These are phyloP conservation scores for Meriones psammophilus DNA, from an alignment of 2,797 vertebrate species.

Conservation along the genomic window DNA sequence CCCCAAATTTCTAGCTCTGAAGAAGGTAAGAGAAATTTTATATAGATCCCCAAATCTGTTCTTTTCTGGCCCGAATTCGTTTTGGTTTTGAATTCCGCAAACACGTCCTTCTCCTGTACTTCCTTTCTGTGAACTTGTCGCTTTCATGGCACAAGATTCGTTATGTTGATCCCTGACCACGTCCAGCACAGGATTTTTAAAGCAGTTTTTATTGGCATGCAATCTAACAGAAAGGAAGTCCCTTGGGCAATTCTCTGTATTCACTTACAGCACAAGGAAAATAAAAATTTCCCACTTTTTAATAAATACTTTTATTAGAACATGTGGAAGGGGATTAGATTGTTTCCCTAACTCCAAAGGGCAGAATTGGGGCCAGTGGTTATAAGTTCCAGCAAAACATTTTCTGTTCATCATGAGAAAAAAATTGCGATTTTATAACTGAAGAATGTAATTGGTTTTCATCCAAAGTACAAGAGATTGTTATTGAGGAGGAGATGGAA, in stretches of 20 bases:
- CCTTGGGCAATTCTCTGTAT: conserved; percentile 58
- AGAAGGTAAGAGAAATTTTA: conserved; percentile 44
- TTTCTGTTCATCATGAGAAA: conserved; percentile 63
- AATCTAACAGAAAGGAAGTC: conserved; percentile 71
- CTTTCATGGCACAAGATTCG: conserved; percentile 61
- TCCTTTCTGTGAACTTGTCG: conserved; percentile 4
- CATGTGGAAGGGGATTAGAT: conserved; percentile 15
- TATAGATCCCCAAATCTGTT: conserved; percentile 23
- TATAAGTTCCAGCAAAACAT: conserved; percentile 58
- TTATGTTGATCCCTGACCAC: conserved; percentile 45
- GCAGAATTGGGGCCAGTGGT: conserved; percentile 42
- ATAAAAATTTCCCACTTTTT: conserved; percentile 61
- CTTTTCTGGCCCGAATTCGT: conserved; percentile 48
- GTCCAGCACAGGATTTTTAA: conserved; percentile 16
- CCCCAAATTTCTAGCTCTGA: background rate
- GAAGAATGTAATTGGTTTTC: conserved; percentile 45
- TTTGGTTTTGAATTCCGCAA: conserved; percentile 49
- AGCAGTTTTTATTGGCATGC: conserved; percentile 58
- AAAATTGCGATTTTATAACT: conserved; percentile 56
- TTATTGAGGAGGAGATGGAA: conserved; percentile 46
- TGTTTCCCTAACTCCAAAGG: conserved; percentile 50
- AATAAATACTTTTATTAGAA: conserved; percentile 74
- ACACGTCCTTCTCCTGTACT: background rate
- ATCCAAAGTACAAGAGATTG: background rate
- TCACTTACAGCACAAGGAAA: conserved; percentile 64